A percentile compares a stretch with the other conserved stretches of the same genome.
These are phyloP conservation scores for Numida meleagris DNA, from an alignment of 2,113 vertebrate species.

Conservation along the genomic window DNA sequence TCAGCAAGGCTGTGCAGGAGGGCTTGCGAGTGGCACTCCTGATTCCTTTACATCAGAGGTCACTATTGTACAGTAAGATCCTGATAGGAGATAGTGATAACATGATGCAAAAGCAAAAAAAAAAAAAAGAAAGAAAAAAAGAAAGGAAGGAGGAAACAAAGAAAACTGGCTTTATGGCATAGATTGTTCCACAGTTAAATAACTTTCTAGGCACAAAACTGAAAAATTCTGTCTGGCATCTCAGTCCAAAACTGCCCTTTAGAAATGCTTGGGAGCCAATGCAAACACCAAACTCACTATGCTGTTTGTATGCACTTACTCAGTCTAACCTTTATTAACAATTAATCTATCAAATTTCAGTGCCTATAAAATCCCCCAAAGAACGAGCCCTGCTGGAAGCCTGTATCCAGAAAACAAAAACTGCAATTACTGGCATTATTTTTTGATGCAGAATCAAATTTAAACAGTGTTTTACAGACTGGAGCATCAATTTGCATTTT, in stretches of 20 bases:
- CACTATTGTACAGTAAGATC: constrained; percentile 69
- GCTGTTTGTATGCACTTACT: constrained; percentile 78
- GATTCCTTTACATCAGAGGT: constrained; percentile 70
- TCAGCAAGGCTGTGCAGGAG: constrained; percentile 24
- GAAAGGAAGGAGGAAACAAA: background rate
- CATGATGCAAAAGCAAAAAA: background rate
- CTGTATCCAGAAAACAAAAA: constrained; percentile 63
- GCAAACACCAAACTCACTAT: constrained; percentile 65
- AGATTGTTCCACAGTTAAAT: constrained; percentile 32
- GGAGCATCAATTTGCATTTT: constrained; percentile 32
- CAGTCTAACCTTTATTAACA: constrained; percentile 78
- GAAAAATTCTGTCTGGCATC: constrained; percentile 63
- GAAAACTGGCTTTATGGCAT: constrained; percentile 20
- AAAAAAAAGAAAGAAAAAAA: background rate
- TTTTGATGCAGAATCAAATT: constrained; percentile 59
- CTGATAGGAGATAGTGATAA: constrained; percentile 59
- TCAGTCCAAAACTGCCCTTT: constrained; percentile 74
- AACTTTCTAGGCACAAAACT: constrained; percentile 57
- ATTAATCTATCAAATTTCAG: constrained; percentile 81
- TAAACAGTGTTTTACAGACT: constrained; percentile 50
- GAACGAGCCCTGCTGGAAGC: constrained; percentile 65
- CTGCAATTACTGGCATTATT: constrained; percentile 69
- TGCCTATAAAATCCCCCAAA: constrained; percentile 67
- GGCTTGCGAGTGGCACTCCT: constrained; percentile 61
- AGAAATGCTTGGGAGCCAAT: constrained; percentile 69